Conservation (phyloP, 2,888 invertebrate genomes). For the Octodonta nipae region DNA sequence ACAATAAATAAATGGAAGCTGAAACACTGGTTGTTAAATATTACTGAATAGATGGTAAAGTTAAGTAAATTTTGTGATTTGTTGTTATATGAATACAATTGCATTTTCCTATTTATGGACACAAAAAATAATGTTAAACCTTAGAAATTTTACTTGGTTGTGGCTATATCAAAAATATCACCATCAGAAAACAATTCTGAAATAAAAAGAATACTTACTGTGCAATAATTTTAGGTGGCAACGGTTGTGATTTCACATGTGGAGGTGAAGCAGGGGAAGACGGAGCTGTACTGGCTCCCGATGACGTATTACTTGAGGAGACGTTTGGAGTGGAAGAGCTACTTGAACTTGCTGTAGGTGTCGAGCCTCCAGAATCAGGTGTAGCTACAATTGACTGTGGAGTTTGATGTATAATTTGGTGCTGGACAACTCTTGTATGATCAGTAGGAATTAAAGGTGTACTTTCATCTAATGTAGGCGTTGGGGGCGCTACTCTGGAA, state of each 20-base stretch:
- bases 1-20: too few species aligned
- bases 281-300: constrained; percentile 55
- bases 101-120: too few species aligned
- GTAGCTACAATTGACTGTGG: constrained; percentile 11
- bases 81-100: too few species aligned
- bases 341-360: constrained; percentile 50
- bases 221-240: constrained; percentile 17
- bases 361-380: constrained; percentile 28
- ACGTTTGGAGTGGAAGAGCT: constrained; percentile 55
- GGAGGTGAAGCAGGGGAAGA: constrained; percentile 56
- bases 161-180: too few species aligned
- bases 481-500: constrained; percentile 56
- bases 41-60: too few species aligned
- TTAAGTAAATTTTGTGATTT: too few species aligned
- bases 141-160: too few species aligned
- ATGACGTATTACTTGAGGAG: constrained; percentile 47
- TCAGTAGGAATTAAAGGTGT: constrained; percentile 47
- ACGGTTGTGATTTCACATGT: constrained; percentile 22
- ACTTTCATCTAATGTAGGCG: constrained; percentile 52
- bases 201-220: constrained; percentile 11
- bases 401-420: constrained; percentile 15
- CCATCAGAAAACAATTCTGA: constrained; percentile 3
- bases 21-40: too few species aligned
- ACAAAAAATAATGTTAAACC: too few species aligned
- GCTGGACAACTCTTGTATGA: constrained; percentile 36